Base-by-base conservation (phyloP, 2,797 vertebrate species). In the Rhabdomys pumilio region DNA sequence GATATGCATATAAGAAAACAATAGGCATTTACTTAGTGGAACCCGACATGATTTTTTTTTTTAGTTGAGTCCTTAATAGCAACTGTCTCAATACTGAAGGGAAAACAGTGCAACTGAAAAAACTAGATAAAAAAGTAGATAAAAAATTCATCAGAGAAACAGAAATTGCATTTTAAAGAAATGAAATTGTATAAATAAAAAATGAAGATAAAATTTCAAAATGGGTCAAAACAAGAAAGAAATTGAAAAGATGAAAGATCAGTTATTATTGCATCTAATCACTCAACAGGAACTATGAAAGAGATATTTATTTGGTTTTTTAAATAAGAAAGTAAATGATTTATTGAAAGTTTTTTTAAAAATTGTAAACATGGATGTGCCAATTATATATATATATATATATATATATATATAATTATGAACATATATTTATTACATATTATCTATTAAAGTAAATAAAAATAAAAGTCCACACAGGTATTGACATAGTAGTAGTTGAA, bases 171-270 rank as follows among this genome's bases (percentile, higher is more conserved):
- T 63, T 79, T 55, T 67, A 12, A 53, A 84, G 22, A 82, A 67
- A 29, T 10, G 14, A 94, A 87, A 89, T 47, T 47, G 17, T 65
- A 31, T 65, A 90, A 2, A 22, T 75, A 96, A 95, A 93, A 92
- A 41, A 83, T 22, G 50, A 19, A 80, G 90, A 83, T 55, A 89
- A 83, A 94, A 19, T 73, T 20, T 38, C 19, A 91, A 82, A 86
- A 47, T 22, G 3, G 12, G 19, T 86, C 22, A 83, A 82, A 29
- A 59, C n/a, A 90, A 55, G 12, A 75, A 10, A 85, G 14, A 77
- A 84, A 73, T 55, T 1, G 22, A 29, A 90, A 50, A 91, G 77
- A 12, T 67, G 11, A 55, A 90, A 81, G 17, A 41, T 65, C 15
- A 81, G 63, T 38, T 57, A 91, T 95, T 31, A 91, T 31, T 88